A percentile compares a stretch with the other conserved stretches of the same genome.
Evolutionary conservation across 2,888 invertebrate genomes (phyloP).

Genomic region (Torymus tubicola): DNA sequence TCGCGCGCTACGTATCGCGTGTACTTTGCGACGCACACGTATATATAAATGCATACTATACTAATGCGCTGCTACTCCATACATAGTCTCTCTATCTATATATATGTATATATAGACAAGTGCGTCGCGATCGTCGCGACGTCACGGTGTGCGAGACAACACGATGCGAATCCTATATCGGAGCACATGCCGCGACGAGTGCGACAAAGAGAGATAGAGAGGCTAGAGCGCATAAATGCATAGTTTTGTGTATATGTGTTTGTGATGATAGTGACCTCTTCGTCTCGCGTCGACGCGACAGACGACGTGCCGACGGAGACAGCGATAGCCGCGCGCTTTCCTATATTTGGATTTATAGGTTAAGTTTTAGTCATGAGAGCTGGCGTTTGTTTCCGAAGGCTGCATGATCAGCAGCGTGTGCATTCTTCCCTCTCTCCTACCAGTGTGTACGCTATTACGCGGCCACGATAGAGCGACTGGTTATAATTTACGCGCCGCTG

Average conservation of each 20-base stretch:
- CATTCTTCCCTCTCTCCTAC: not conserved
- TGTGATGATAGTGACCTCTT: not conserved
- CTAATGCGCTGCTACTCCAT: not conserved
- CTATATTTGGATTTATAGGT: constrained; percentile 52
- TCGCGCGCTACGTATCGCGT: constrained; percentile 14
- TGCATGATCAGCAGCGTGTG: not conserved
- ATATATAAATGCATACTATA: not conserved
- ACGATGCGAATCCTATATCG: too few species aligned
- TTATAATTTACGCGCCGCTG: constrained; percentile 14
- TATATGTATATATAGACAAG: too few species aligned
- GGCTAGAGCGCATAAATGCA: too few species aligned
- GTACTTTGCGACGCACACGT: not conserved
- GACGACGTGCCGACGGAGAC: not conserved
- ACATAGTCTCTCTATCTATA: too few species aligned
- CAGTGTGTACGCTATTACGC: not conserved
- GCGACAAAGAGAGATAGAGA: too few species aligned
- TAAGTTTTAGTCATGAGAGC: constrained; percentile 41
- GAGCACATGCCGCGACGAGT: too few species aligned
- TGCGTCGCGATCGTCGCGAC: too few species aligned
- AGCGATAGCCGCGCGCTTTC: not conserved
- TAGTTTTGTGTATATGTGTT: too few species aligned
- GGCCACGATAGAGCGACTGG: constrained; percentile 8
- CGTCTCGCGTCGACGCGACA: not conserved
- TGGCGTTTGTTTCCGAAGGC: constrained; percentile 28
- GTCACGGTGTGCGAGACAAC: too few species aligned